Evolutionary conservation across 2,888 invertebrate species (phyloP).

Genomic region (Cerastis rubricosa): DNA sequence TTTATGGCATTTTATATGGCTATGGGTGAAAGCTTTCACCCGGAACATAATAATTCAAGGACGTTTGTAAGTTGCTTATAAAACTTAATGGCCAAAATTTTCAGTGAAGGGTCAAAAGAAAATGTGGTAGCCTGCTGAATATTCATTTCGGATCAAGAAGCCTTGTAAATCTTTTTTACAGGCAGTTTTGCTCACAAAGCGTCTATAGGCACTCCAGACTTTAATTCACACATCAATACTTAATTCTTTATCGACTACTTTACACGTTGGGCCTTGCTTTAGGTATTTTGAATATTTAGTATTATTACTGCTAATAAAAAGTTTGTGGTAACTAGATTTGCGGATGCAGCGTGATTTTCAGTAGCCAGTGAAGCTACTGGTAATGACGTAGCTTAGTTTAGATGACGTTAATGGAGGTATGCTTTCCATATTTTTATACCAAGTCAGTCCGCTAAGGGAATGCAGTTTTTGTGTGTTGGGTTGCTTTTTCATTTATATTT

Average conservation of each 20-base stretch:
- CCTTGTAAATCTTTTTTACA: conserved; percentile 13
- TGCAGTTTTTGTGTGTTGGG: not conserved
- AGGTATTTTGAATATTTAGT: not conserved
- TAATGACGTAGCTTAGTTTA: conserved; percentile 3
- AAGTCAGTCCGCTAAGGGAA: too few species aligned
- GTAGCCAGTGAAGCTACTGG: not conserved
- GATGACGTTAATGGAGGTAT: not conserved
- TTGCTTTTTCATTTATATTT: not conserved
- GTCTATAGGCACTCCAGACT: not conserved
- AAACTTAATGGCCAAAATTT: conserved; percentile 3
- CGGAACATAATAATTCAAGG: not conserved
- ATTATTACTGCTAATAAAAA: not conserved
- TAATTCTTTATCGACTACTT: not conserved
- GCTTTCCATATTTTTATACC: not conserved
- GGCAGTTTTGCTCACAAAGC: conserved; percentile 4
- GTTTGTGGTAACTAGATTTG: not conserved
- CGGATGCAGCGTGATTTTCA: too few species aligned
- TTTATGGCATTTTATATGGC: conserved; percentile 15
- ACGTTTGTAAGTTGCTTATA: not conserved
- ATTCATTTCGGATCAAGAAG: not conserved
- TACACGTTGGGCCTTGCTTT: not conserved
- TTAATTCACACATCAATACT: not conserved
- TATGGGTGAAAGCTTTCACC: not conserved
- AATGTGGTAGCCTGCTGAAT: not conserved
- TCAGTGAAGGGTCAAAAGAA: not conserved